These are phyloP conservation scores for Nymphicus hollandicus DNA, from an alignment of 2,113 vertebrate species.

Conservation along the genomic window DNA sequence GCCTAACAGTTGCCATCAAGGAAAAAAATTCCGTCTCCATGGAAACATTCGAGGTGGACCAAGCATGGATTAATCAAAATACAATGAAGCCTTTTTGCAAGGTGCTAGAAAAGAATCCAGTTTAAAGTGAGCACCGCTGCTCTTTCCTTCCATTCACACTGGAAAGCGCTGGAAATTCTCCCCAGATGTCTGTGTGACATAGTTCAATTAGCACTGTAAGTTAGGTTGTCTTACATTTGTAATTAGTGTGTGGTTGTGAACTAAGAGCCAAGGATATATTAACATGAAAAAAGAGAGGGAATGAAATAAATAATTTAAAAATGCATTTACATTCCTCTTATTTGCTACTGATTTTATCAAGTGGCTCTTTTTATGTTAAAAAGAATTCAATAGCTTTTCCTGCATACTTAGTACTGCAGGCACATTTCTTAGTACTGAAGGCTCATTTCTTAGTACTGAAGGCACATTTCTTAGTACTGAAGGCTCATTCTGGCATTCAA, in stretches of 20 bases:
- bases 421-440: neutral
- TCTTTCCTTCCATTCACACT: constrained; percentile 59
- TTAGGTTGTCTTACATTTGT: constrained; percentile 23
- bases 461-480: neutral
- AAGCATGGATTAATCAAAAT: constrained; percentile 82
- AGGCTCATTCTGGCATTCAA: neutral
- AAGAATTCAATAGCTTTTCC: neutral
- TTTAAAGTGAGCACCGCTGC: constrained; percentile 61
- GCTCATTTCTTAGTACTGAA: neutral
- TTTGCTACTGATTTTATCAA: neutral
- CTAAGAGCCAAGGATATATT: neutral
- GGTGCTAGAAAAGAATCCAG: constrained; percentile 62
- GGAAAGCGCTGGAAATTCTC: constrained; percentile 65
- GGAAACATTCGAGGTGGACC: constrained; percentile 78
- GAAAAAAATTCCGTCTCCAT: constrained; percentile 77
- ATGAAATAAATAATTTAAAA: constrained; percentile 27
- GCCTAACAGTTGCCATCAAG: constrained; percentile 72
- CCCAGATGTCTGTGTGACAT: constrained; percentile 28
- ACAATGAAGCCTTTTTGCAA: constrained; percentile 78
- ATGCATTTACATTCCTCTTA: neutral
- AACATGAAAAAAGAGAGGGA: neutral
- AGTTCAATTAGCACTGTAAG: constrained; percentile 36
- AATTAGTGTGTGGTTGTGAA: constrained; percentile 21
- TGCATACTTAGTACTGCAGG: neutral
- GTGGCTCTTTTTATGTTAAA: neutral